Conservation (phyloP, 2,888 invertebrate genomes). For the Erebia ligea region DNA sequence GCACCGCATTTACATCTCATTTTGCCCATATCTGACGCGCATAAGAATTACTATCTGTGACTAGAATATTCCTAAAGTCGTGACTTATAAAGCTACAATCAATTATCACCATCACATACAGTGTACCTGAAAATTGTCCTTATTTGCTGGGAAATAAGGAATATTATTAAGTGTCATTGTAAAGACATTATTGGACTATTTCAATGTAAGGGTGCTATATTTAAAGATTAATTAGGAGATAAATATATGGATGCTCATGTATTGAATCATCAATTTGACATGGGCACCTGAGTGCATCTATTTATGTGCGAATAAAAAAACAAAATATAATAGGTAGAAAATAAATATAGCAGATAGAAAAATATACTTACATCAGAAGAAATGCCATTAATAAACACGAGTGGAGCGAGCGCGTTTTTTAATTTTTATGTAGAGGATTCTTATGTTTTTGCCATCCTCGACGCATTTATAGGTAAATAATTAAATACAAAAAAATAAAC, state of each 20-base stretch:
- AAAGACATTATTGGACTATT: conserved; percentile 2
- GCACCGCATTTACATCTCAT: conserved; percentile 43
- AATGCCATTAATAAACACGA: not conserved
- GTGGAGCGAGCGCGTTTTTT: not conserved
- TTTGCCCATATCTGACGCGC: conserved; percentile 39
- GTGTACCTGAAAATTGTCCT: not conserved
- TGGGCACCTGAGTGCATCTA: not conserved
- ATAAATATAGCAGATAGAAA: too few species aligned
- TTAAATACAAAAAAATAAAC: too few species aligned
- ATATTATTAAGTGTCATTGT: not conserved
- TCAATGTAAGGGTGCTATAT: conserved; percentile 6
- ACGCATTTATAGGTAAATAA: too few species aligned
- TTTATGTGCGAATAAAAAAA: too few species aligned
- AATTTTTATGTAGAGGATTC: not conserved
- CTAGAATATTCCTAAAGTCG: conserved; percentile 45
- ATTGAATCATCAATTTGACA: not conserved
- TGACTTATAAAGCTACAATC: conserved; percentile 34
- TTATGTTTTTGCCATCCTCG: too few species aligned
- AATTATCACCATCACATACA: conserved; percentile 1
- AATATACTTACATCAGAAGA: too few species aligned
- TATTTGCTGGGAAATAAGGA: not conserved
- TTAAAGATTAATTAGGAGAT: conserved; percentile 19
- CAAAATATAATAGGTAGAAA: too few species aligned
- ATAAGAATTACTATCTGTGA: conserved; percentile 43
- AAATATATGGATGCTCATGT: conserved; percentile 9